These are phyloP conservation scores for Selenia dentaria DNA, from an alignment of 2,888 invertebrate genomes.

Conservation along the genomic window DNA sequence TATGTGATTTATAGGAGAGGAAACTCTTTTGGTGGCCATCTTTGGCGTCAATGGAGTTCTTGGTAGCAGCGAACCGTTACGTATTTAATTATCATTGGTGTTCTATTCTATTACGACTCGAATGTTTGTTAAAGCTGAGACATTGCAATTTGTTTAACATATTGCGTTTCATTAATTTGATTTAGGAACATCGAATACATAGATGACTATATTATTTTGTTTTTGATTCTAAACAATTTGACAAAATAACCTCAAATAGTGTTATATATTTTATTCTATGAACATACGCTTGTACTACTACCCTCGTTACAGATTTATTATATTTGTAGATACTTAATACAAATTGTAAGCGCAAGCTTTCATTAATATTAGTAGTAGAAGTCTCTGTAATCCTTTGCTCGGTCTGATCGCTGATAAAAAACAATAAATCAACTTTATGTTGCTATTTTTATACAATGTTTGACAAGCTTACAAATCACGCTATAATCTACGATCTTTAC, in stretches of 20 bases:
- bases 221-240: no score
- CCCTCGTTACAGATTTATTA: no score
- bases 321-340: no score
- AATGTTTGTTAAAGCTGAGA: no score
- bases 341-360: no score
- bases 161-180: no score
- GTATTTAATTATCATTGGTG: background rate
- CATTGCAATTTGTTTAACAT: no score
- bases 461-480: conserved; percentile 17
- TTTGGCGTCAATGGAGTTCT: conserved; percentile 38
- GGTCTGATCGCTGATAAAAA: conserved; percentile 1
- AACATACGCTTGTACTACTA: no score
- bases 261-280: no score
- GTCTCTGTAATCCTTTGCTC: background rate
- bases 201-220: no score
- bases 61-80: conserved; percentile 22
- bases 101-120: background rate
- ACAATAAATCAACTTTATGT: conserved; percentile 13
- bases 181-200: no score
- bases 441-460: conserved; percentile 1
- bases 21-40: conserved; percentile 35
- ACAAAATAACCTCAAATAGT: no score
- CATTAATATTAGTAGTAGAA: conserved; percentile 1
- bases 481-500: conserved; percentile 3
- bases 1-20: conserved; percentile 47